phyloP scores from a whole-genome alignment of 2,113 vertebrate genomes.

The Suncus etruscus region DNA sequence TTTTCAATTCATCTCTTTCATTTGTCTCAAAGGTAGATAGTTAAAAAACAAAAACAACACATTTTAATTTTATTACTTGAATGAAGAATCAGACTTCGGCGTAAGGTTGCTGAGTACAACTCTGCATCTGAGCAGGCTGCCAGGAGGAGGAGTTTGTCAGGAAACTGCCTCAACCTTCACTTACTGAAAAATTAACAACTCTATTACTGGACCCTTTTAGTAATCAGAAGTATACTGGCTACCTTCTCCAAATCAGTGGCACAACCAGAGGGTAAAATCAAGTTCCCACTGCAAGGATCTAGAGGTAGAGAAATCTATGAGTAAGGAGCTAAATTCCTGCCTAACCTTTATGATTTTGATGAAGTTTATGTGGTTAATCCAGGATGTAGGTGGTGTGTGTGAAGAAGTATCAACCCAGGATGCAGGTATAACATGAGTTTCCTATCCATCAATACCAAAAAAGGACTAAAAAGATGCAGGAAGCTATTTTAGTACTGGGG shows the following conservation, averaged over 20 bases:
- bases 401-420: neutral
- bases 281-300: neutral
- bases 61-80: neutral
- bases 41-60: too few species aligned
- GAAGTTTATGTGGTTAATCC: too few species aligned
- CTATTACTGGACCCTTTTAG: neutral
- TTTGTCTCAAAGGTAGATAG: neutral
- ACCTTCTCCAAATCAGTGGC: neutral
- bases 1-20: neutral
- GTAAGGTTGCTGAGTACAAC: neutral
- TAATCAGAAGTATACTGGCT: neutral
- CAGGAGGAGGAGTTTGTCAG: neutral
- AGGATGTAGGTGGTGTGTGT: too few species aligned
- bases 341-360: neutral
- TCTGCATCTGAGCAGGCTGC: neutral
- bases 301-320: neutral
- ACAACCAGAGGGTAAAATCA: neutral
- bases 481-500: neutral
- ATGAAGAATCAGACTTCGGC: neutral
- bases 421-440: neutral
- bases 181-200: neutral
- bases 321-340: neutral
- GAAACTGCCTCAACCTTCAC: neutral
- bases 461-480: neutral
- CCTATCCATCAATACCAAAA: too few species aligned